Base-by-base conservation (phyloP, 2,797 vertebrate genomes). In the Podargus strigoides region DNA sequence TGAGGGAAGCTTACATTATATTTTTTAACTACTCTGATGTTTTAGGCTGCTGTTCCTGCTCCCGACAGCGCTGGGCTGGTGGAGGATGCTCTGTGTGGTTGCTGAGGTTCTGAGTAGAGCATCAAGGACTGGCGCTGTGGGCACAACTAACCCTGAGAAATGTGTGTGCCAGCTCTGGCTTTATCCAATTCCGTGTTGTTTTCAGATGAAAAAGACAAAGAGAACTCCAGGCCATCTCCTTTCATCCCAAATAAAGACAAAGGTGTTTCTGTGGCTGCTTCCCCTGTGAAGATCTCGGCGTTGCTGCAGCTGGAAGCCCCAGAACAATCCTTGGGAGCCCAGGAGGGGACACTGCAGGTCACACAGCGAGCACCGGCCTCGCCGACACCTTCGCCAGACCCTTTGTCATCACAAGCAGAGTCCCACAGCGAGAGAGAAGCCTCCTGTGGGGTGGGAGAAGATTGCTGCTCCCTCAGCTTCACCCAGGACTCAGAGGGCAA, bases 161-260 rank as follows among this genome's bases (percentile, higher is more conserved):
- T 3, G 27, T 8, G 6, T 10, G 34, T 27, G 56, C 62, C 37
- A 88, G 50, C 50, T 37, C 39, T 39, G 67, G 24, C 10, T 59
- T 73, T 92, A 56, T 66, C 87, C 36, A 28, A 3, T 39, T 69
- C 72, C 7, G 0, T 91, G 67, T 52, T 76, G n/a, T 81, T 95
- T 90, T 12, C 95, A 98, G 98, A 44, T 95, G 95, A 78, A 34
- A 76, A 52, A 63, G 86, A 91, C 66, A 93, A 91, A 81, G 91
- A 91, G 42, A 93, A 95, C 72, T 23, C 15, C 81, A 67, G 32
- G 52, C 74, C 42, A 0, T 12, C 32, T 14, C 68, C 94, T 53
- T 30, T 42, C 34, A 34, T 2, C 77, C 66, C 21, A 15, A 83
- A 32, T 24, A 50, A 69, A 34, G 90, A 12, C 70, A 53, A 77